Base-by-base conservation (phyloP, 2,797 vertebrate genomes). In the Naso thynnoides region DNA sequence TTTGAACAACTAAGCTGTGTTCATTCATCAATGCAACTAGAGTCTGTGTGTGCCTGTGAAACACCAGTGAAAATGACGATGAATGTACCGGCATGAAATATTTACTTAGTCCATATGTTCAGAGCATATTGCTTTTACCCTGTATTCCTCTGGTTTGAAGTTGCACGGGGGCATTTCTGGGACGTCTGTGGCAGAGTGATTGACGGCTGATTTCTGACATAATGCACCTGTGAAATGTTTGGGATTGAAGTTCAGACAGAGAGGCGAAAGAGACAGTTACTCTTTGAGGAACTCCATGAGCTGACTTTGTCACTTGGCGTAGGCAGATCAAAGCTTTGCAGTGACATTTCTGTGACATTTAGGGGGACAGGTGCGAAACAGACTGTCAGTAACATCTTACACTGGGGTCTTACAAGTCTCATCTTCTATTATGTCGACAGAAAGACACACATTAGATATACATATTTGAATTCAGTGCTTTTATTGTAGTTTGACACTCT, bases 161-260 rank as follows among this genome's bases (percentile, higher is more conserved):
- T 92, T 89, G 78, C 96, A 98, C 0, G 94, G 90, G 15, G 97
- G 97, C 96, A 98, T 98, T 79, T 89, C 88, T 54, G 91, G 91
- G 42, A 89, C 38, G 9, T 90, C 82, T 55, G 73, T 1, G 5
- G 58, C 6, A n/a, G 69, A 23, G 76, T 89, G 69, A 72, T 83
- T 88, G 70, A 89, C 31, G 70, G 83, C 59, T 5, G 91, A 85
- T 79, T 91, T 91, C 70, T 93, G 92, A 90, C 90, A 91, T 85
- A 84, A 86, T 61, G 75, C 79, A 85, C 93, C 96, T 96, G 79
- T 60, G 15, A 75, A 73, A 76, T 23, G 59, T 62, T 48, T 16
- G 6, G 0, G 8, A 58, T 1, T 48, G 1, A 78, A 36, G 42
- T 8, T 47, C 2, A 76, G 4, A 57, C 36, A 65, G 10, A 26